phyloP scores from a whole-genome alignment of 2,797 vertebrate species.

The Buphagus erythrorhynchus region DNA sequence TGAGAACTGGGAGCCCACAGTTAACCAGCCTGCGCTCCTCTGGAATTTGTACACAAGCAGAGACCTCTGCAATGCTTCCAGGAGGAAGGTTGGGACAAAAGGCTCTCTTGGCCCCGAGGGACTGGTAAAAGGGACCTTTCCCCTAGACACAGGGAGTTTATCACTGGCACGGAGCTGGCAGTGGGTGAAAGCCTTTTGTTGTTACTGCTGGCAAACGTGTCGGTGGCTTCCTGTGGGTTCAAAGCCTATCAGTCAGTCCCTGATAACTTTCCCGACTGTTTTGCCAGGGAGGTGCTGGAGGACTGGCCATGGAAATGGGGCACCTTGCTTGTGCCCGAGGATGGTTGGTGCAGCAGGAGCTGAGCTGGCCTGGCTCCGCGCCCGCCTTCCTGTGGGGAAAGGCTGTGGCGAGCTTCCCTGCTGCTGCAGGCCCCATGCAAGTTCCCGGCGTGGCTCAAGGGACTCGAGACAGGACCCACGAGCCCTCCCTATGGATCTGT shows the following conservation, averaged over 20 bases:
- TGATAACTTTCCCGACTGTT: background rate
- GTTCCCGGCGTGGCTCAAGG: background rate
- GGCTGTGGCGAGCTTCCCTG: background rate
- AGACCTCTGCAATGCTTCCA: background rate
- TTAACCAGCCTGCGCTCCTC: background rate
- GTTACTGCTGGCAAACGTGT: background rate
- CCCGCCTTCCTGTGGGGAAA: background rate
- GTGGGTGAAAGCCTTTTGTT: background rate
- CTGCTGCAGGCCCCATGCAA: background rate
- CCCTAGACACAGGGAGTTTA: background rate
- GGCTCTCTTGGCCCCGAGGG: background rate
- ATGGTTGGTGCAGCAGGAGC: background rate
- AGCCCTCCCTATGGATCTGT: fast-evolving
- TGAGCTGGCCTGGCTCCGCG: no score
- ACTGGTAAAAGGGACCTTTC: background rate
- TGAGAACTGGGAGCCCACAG: background rate
- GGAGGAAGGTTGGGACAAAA: background rate
- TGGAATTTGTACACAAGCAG: background rate
- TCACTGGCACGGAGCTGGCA: background rate
- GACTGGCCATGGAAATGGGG: background rate
- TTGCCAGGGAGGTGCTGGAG: background rate
- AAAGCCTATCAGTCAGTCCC: background rate
- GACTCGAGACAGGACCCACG: no score
- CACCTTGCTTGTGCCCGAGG: background rate
- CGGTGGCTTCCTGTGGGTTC: background rate